phyloP scores from a whole-genome alignment of 1,140 invertebrate genomes.

The Trichonephila inaurata region DNA sequence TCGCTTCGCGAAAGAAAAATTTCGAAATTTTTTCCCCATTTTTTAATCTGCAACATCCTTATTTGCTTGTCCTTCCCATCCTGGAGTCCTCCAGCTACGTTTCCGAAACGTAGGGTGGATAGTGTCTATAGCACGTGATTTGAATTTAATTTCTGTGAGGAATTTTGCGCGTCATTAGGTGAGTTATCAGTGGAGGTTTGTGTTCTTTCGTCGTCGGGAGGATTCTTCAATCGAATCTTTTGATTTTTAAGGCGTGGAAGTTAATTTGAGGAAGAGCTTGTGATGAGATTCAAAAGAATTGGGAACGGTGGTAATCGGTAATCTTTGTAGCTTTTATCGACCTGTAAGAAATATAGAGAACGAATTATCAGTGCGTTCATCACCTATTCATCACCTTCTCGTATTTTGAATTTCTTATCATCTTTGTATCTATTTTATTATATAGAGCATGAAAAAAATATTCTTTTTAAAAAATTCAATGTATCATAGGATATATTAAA shows the following conservation, averaged over 20 bases:
- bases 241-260: neutral
- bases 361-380: too few species aligned
- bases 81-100: neutral
- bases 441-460: too few species aligned
- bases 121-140: conserved; percentile 44
- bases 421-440: too few species aligned
- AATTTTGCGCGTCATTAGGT: conserved; percentile 67
- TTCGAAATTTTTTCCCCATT: conserved; percentile 14
- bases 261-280: neutral
- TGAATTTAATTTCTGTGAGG: conserved; percentile 71
- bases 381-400: too few species aligned
- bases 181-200: neutral
- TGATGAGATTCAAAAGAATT: neutral
- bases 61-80: conserved; percentile 40
- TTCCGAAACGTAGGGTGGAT: neutral
- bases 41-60: conserved; percentile 23
- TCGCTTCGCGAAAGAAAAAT: neutral
- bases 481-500: too few species aligned
- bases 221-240: neutral
- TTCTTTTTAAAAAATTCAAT: too few species aligned
- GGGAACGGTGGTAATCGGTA: too few species aligned
- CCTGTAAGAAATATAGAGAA: too few species aligned
- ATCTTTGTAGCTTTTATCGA: too few species aligned
- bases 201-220: neutral
- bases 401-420: too few species aligned